Evolutionary conservation across 1,140 invertebrate species (phyloP).

Genomic region (Aphelenchoides besseyi): DNA sequence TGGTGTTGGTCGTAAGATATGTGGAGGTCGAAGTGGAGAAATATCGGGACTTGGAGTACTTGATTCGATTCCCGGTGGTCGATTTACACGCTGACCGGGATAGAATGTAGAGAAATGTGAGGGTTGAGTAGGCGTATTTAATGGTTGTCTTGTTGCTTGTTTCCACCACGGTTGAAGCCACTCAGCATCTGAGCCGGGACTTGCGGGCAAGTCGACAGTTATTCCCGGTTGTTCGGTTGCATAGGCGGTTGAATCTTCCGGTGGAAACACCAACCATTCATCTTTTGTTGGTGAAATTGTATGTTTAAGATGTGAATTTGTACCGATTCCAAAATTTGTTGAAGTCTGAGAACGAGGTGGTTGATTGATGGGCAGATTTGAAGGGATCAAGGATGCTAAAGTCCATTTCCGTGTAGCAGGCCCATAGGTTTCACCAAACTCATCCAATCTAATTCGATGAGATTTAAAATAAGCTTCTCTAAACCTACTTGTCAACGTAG

Average conservation of each 20-base stretch:
- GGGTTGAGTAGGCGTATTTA: neutral
- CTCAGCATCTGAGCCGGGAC: neutral
- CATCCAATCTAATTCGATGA: constrained; percentile 17
- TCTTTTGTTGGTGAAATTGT: neutral
- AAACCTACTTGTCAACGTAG: constrained; percentile 8
- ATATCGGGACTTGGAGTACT: neutral
- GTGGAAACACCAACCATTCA: neutral
- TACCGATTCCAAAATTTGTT: too few relatives aligned
- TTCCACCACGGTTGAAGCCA: neutral
- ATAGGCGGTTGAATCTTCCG: neutral
- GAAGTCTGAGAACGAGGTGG: too few relatives aligned
- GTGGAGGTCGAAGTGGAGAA: neutral
- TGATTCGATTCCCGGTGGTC: neutral
- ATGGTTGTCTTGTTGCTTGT: neutral
- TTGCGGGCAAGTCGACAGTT: constrained; percentile 7
- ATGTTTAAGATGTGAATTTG: too few relatives aligned
- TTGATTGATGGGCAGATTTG: neutral
- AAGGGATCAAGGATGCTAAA: neutral
- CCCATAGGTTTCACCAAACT: constrained; percentile 13
- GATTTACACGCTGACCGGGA: neutral
- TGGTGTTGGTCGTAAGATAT: neutral
- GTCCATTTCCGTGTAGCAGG: constrained; percentile 7
- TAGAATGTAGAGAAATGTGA: neutral
- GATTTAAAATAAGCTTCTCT: neutral
- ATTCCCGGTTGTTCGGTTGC: neutral